Evolutionary conservation across 2,888 invertebrate species (phyloP).

Genomic region (Drosophila lutescens): DNA sequence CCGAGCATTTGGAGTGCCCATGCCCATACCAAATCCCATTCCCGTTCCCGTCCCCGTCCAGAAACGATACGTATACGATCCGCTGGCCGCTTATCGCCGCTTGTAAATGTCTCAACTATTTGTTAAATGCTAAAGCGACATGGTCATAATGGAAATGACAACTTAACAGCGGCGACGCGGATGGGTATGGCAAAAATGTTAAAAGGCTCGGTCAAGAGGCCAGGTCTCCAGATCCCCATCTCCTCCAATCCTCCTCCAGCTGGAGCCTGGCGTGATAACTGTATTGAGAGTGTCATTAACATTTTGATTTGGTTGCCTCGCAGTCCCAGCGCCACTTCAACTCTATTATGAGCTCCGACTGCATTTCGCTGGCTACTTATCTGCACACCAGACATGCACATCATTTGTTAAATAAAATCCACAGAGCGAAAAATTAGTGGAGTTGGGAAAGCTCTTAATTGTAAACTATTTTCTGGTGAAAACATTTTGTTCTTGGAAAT

Average conservation of each 20-base stretch:
- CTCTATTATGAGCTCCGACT: slow-evolving; percentile 57
- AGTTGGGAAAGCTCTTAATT: too few relatives aligned
- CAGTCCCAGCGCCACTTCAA: slow-evolving; percentile 34
- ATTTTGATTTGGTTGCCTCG: slow-evolving; percentile 80
- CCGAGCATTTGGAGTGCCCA: slow-evolving; percentile 47
- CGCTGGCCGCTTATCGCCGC: slow-evolving; percentile 79
- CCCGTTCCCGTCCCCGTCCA: background rate
- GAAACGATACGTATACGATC: too few relatives aligned
- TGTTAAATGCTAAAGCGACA: slow-evolving; percentile 83
- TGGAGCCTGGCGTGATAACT: slow-evolving; percentile 71
- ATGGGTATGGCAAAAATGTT: slow-evolving; percentile 58
- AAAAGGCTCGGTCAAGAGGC: slow-evolving; percentile 71
- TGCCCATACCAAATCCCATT: background rate
- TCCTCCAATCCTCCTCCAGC: slow-evolving; percentile 1
- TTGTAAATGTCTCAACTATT: slow-evolving; percentile 84
- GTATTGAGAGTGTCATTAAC: slow-evolving; percentile 84
- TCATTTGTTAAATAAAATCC: slow-evolving; percentile 75
- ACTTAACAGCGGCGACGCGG: slow-evolving; percentile 70
- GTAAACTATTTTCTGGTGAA: too few relatives aligned
- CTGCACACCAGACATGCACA: slow-evolving; percentile 68
- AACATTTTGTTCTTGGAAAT: too few relatives aligned
- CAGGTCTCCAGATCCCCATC: slow-evolving; percentile 4
- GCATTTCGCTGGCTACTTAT: slow-evolving; percentile 60
- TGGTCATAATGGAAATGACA: slow-evolving; percentile 82
- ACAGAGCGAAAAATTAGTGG: background rate